Conservation (phyloP, 2,888 invertebrate species). For the Aphrophora alni region DNA sequence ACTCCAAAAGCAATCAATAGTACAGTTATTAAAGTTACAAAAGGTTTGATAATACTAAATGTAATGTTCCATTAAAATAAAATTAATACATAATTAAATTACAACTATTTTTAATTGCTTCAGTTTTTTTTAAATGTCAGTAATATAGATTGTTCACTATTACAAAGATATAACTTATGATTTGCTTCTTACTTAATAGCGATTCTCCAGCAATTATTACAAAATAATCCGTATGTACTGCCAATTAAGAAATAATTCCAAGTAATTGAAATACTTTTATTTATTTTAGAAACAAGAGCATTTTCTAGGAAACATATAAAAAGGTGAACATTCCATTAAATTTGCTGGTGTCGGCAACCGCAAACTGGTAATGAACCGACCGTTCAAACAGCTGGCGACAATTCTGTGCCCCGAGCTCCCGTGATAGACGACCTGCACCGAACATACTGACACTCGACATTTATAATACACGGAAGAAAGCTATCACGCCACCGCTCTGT, state of each 20-base stretch:
- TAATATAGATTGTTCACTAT: too few species aligned
- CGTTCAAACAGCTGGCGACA: background rate
- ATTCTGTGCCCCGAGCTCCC: background rate
- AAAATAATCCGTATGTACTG: background rate
- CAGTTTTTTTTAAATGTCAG: too few species aligned
- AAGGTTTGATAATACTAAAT: too few species aligned
- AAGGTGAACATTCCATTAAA: background rate
- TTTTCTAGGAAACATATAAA: background rate
- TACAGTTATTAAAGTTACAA: too few species aligned
- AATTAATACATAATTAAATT: too few species aligned
- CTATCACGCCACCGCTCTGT: background rate
- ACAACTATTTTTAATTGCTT: too few species aligned
- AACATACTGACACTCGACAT: background rate
- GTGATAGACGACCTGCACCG: background rate
- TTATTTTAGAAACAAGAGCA: background rate
- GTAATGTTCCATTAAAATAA: too few species aligned
- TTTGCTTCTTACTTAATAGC: background rate
- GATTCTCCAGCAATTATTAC: background rate
- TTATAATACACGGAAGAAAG: conserved; percentile 1
- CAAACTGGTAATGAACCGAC: background rate
- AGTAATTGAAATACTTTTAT: background rate
- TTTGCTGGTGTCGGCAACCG: background rate
- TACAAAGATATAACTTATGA: background rate
- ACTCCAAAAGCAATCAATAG: too few species aligned
- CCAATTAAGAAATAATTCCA: background rate